Evolutionary conservation across 2,888 invertebrate genomes (phyloP).

Genomic region (Heliconius hortense): DNA sequence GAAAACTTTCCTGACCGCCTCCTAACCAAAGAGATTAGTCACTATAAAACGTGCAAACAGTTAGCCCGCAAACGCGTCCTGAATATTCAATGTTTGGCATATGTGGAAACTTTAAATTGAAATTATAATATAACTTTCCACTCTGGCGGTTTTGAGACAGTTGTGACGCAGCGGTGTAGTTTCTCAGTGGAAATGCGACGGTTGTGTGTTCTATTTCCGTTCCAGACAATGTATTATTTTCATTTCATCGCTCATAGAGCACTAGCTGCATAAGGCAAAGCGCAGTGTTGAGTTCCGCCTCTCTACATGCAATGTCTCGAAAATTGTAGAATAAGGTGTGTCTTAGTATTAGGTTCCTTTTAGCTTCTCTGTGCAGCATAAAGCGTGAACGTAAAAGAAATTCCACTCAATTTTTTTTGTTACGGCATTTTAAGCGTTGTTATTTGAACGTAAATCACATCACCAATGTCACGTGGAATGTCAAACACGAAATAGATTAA

Average conservation of each 20-base stretch:
- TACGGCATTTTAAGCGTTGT: no score
- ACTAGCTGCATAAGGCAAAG: background rate
- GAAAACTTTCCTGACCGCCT: slow-evolving; percentile 22
- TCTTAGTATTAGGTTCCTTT: background rate
- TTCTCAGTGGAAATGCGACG: background rate
- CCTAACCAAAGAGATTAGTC: slow-evolving; percentile 35
- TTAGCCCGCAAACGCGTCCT: slow-evolving; percentile 29
- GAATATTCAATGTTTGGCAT: slow-evolving; percentile 33
- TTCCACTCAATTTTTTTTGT: no score
- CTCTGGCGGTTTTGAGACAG: slow-evolving; percentile 9
- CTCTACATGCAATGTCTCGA: background rate
- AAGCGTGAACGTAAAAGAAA: background rate
- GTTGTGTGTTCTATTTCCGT: background rate
- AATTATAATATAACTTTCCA: slow-evolving; percentile 34
- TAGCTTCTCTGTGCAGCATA: background rate
- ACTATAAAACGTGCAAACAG: slow-evolving; percentile 36
- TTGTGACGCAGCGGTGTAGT: background rate
- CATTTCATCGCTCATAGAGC: no score
- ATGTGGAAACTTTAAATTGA: slow-evolving; percentile 39
- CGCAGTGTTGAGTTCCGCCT: background rate
- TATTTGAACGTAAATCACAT: no score
- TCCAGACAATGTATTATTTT: background rate
- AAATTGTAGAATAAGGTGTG: background rate
- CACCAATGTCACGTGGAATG: no score
- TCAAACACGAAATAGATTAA: no score